These are phyloP conservation scores for Fabriciana adippe DNA, from an alignment of 2,888 invertebrate genomes.

Conservation along the genomic window DNA sequence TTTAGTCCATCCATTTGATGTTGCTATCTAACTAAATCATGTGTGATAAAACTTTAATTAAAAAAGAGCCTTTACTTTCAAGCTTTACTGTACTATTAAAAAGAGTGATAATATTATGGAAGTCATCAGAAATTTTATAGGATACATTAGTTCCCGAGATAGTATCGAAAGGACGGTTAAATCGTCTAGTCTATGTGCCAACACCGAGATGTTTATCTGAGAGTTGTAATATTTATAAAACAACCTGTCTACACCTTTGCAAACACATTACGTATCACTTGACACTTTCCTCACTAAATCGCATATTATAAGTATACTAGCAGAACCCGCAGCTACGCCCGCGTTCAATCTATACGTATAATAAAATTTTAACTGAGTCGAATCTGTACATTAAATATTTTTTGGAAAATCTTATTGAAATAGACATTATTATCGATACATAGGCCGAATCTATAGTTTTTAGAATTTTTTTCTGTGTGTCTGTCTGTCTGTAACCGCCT, in stretches of 20 bases:
- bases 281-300: constrained; percentile 1
- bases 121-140: constrained; percentile 27
- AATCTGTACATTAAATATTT: too few relatives aligned
- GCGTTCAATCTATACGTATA: too few relatives aligned
- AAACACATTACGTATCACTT: constrained; percentile 21
- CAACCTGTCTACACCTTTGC: constrained; percentile 29
- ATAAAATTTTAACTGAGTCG: too few relatives aligned
- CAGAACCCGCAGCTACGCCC: too few relatives aligned
- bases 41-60: too few relatives aligned
- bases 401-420: too few relatives aligned
- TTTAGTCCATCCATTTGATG: constrained; percentile 19
- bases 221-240: constrained; percentile 33
- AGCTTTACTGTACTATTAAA: background rate
- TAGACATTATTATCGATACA: too few relatives aligned
- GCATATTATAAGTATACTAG: background rate
- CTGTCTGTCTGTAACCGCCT: too few relatives aligned
- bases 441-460: too few relatives aligned
- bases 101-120: constrained; percentile 1
- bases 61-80: constrained; percentile 1
- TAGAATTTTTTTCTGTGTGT: too few relatives aligned
- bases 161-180: constrained; percentile 41
- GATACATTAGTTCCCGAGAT: constrained; percentile 44
- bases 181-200: constrained; percentile 20
- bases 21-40: constrained; percentile 6
- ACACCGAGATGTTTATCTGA: constrained; percentile 28